phyloP scores from a whole-genome alignment of 2,888 invertebrate genomes.

The Thereva nobilitata region DNA sequence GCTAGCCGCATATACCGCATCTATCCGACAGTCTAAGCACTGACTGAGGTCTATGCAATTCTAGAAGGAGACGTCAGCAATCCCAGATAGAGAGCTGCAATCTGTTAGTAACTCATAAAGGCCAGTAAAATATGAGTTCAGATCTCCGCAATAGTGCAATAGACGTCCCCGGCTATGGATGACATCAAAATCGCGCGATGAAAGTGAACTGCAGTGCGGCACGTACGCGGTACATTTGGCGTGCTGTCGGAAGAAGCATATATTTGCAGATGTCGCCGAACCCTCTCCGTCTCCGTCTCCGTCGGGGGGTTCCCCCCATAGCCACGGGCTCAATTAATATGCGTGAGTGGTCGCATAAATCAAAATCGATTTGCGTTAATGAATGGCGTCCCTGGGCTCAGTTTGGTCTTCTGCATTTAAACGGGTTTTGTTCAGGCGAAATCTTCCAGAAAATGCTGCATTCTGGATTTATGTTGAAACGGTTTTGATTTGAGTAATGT shows the following conservation, averaged over 20 bases:
- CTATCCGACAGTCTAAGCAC: constrained; percentile 2
- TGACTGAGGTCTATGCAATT: background rate
- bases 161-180: background rate
- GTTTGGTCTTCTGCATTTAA: background rate
- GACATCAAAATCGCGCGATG: constrained; percentile 18
- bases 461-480: too few relatives aligned
- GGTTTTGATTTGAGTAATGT: too few relatives aligned
- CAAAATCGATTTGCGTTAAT: constrained; percentile 35
- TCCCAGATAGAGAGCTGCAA: too few relatives aligned
- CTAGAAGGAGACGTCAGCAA: background rate
- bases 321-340: constrained; percentile 26
- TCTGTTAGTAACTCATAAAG: background rate
- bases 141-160: background rate
- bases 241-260: constrained; percentile 30
- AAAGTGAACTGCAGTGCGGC: constrained; percentile 11
- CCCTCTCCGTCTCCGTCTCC: background rate
- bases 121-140: constrained; percentile 9
- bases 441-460: too few relatives aligned
- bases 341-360: constrained; percentile 37
- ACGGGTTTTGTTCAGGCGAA: too few relatives aligned
- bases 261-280: background rate
- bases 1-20: constrained; percentile 1
- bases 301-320: background rate
- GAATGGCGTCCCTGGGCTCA: constrained; percentile 21
- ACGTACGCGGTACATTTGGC: constrained; percentile 15